A percentile compares a stretch with the other conserved stretches of the same genome.
Conservation (phyloP, 2,113 vertebrate species). For the Melospiza melodia region DNA sequence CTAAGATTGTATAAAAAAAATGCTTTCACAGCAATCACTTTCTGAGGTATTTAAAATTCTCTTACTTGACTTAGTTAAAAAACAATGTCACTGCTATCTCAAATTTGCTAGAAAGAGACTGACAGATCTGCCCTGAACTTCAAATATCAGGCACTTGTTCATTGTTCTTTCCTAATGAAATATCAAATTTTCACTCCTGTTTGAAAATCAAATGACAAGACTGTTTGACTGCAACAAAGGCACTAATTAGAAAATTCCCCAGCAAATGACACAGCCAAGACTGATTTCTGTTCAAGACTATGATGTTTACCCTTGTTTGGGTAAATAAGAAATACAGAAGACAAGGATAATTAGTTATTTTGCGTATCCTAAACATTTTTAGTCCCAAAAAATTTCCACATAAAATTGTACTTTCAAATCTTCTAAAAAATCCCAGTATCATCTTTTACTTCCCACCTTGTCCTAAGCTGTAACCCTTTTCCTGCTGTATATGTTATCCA, state of each 20-base stretch:
- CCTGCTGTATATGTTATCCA: background rate
- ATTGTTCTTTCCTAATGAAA: background rate
- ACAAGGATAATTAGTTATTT: background rate
- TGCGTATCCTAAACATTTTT: background rate
- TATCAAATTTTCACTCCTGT: background rate
- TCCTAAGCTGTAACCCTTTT: background rate
- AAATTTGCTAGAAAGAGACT: background rate
- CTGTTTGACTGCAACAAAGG: background rate
- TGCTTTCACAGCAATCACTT: background rate
- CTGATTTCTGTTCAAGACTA: background rate
- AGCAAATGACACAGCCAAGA: background rate
- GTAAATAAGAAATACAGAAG: background rate
- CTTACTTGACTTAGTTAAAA: background rate
- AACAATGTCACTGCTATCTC: background rate
- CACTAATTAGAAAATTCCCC: background rate
- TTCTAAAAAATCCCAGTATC: background rate
- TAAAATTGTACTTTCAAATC: background rate
- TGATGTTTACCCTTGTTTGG: background rate
- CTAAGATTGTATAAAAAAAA: background rate
- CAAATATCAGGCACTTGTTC: background rate
- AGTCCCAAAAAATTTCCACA: background rate
- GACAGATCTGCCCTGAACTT: background rate
- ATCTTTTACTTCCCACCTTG: background rate
- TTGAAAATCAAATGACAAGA: constrained; percentile 31
- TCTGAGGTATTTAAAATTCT: background rate